These are phyloP conservation scores for Chelonoidis abingdonii DNA, from an alignment of 2,113 vertebrate species.

Conservation along the genomic window DNA sequence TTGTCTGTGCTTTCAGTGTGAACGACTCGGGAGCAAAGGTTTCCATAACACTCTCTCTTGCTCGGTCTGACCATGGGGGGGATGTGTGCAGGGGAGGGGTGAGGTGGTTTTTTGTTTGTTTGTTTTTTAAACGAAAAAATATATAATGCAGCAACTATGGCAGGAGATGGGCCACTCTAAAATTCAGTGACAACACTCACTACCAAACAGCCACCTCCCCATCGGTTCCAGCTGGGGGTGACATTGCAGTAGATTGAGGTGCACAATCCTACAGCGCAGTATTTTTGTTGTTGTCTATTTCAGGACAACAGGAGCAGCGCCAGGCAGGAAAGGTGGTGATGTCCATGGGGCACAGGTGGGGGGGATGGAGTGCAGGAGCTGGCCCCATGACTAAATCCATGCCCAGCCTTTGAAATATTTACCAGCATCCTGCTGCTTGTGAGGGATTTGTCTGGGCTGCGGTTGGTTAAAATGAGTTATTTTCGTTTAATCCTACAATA, in stretches of 20 bases:
- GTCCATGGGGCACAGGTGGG: neutral
- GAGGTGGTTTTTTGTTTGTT: neutral
- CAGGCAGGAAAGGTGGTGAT: neutral
- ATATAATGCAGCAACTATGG: neutral
- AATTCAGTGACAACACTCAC: fast-evolving
- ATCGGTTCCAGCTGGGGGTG: neutral
- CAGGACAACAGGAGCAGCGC: neutral
- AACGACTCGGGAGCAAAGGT: neutral
- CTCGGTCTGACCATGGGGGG: neutral
- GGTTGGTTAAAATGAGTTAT: neutral
- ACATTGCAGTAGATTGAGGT: neutral
- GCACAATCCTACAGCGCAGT: neutral
- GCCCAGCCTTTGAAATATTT: neutral
- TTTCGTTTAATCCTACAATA: neutral
- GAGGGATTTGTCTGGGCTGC: neutral
- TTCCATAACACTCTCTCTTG: neutral
- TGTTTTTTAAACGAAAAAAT: neutral
- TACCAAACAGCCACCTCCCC: neutral
- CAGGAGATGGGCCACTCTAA: neutral
- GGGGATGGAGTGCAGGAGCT: neutral
- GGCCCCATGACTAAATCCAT: neutral
- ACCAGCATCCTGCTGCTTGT: neutral
- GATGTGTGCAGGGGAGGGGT: neutral
- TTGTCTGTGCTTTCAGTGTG: constrained; percentile 42
- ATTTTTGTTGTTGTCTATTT: neutral